Evolutionary conservation across 2,888 invertebrate species (phyloP), one percentile per base, ranked within the genome.

Genomic region (Campaea margaritaria): DNA sequence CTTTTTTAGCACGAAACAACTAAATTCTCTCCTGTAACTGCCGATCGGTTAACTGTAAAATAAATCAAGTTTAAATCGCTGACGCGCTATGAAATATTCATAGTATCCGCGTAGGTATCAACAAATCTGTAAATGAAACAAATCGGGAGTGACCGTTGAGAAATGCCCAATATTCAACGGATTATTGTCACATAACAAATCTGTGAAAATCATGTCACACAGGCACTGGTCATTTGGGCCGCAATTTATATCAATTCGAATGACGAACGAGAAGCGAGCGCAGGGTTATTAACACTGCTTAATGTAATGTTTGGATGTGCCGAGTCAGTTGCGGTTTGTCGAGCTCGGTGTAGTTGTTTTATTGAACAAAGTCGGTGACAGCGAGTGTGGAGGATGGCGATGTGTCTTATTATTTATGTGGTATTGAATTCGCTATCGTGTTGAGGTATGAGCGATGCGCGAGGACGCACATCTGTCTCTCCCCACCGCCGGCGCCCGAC

Each of bases 371-470:
- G 72, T 63, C 57, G 71, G 38, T 68, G 78, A 79, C 74, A 71
- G 73, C 65, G 61, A 62, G 63, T 54, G 57, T 51, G 14, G 13
- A 41, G 21, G 45, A 39, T n/a, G 16, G 46, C 41, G 27, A 48
- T 52, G 15, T 28, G 31, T 48, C 48, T 39, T 49, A 44, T 42
- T 50, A 50, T 68, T 69, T 67, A 88, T 89, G 84, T 82, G 67
- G 80, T 74, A 84, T 84, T 82, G 81, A 83, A 88, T 87, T 82
- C 83, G 83, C 83, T 84, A 85, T 86, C 87, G 82, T 88, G 89
- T 89, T 80, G 78, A 72, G 73, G 81, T 86, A 87, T 87, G 89
- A 87, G 78, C 84, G 83, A 87, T 85, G 85, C 72, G 73, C 65
- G 73, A 75, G 72, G 74, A 80, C 76, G 72, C 72, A 83, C 89